Base-by-base conservation (phyloP, 2,888 invertebrate genomes). In the Pseudanteris insignis region DNA sequence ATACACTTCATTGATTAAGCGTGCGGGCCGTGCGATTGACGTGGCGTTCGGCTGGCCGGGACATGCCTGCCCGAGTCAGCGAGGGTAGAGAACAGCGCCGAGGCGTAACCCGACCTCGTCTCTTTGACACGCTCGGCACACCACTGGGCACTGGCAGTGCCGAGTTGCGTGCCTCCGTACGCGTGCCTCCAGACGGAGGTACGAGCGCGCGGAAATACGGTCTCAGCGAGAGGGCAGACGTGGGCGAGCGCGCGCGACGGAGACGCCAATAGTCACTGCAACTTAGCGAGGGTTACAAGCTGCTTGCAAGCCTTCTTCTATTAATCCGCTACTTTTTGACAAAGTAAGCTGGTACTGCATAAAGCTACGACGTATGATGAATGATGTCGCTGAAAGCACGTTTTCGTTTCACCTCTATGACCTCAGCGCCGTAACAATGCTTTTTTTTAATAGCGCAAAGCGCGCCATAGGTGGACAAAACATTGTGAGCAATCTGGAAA, bases 131-230 rank as follows among this genome's bases (percentile, higher is more conserved):
- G 72, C 70, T 69, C 70, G 71, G 72, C 67, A 74, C 74, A 70
- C 76, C 73, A 76, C 76, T 76, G 75, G 70, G n/a, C n/a, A n/a
- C n/a, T n/a, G n/a, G n/a, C 71, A 70, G 73, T 73, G 69, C 61
- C 70, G 66, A 46, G 59, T 65, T 44, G 54, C 48, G 55, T 64
- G 61, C 44, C 59, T 64, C 62, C 40, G 25, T 33, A 26, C 44
- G n/a, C n/a, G n/a, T n/a, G n/a, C n/a, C n/a, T n/a, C n/a, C 41
- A 43, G 51, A 53, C 44, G 40, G 33, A 37, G 61, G 50, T 59
- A 41, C 54, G 50, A 40, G 47, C 44, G 58, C 41, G 59, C 50
- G 54, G 58, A 37, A 63, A 59, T 63, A 63, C 33, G 30, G 59
- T 50, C 29, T 38, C 47, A 21, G 67, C 62, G 38, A 47, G 63